A percentile compares a stretch with the other conserved stretches of the same genome.
Conservation (phyloP, 2,888 invertebrate species). For the Drosophila pegasa region DNA sequence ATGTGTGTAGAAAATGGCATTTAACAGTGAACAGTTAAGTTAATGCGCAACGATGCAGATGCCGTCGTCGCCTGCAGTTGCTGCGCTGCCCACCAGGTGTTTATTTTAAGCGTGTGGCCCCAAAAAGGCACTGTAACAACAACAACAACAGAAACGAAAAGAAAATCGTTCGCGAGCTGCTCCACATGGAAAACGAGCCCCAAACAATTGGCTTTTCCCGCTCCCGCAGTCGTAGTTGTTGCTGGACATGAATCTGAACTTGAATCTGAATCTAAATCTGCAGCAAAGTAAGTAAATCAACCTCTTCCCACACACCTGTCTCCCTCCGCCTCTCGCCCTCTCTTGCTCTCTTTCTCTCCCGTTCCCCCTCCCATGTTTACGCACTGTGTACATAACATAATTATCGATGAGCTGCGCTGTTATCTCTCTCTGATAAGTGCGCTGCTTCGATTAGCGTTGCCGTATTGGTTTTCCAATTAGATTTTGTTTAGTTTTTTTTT, state of each 20-base stretch:
- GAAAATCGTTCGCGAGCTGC: slow-evolving; percentile 18
- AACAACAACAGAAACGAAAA: slow-evolving; percentile 12
- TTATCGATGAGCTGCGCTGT: slow-evolving; percentile 56
- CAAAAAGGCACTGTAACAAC: slow-evolving; percentile 16
- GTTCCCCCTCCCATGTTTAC: not conserved
- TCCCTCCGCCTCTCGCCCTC: not conserved
- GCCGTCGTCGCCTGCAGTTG: slow-evolving; percentile 50
- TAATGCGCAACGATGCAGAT: slow-evolving; percentile 58
- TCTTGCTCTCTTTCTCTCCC: not conserved
- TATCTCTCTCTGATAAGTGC: slow-evolving; percentile 62
- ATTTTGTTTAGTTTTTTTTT: slow-evolving; percentile 39
- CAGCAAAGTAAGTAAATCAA: slow-evolving; percentile 81
- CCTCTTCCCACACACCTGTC: not conserved
- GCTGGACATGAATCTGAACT: slow-evolving; percentile 68
- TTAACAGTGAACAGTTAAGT: slow-evolving; percentile 53
- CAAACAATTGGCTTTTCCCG: slow-evolving; percentile 53
- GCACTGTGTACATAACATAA: slow-evolving; percentile 47
- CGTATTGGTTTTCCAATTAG: slow-evolving; percentile 77
- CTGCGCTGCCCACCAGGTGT: slow-evolving; percentile 53
- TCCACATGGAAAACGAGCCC: slow-evolving; percentile 54
- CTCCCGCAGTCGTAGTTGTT: slow-evolving; percentile 43
- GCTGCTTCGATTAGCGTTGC: slow-evolving; percentile 47
- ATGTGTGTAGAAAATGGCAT: slow-evolving; percentile 55
- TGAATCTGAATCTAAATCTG: slow-evolving; percentile 80
- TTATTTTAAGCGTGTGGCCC: slow-evolving; percentile 45